Conservation (phyloP, 2,888 invertebrate genomes). For the Nymphalis urticae region DNA sequence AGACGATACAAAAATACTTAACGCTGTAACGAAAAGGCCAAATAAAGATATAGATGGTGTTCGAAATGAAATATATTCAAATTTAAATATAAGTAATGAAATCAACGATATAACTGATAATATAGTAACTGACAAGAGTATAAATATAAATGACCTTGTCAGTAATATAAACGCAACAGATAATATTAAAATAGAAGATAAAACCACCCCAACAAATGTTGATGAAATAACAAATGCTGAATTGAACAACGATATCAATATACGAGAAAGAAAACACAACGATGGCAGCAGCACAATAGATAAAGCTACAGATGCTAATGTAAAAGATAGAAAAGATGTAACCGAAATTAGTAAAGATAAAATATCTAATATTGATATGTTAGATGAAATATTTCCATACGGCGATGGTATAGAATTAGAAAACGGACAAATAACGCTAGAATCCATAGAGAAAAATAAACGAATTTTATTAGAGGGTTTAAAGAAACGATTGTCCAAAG, state of each 20-base stretch:
- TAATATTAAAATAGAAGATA: too few relatives aligned
- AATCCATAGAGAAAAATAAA: constrained; percentile 69
- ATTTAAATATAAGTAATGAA: too few relatives aligned
- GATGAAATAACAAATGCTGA: too few relatives aligned
- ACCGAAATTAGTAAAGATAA: constrained; percentile 30
- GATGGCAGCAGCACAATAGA: constrained; percentile 11
- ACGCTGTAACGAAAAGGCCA: too few relatives aligned
- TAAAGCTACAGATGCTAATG: neutral
- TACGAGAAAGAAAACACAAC: constrained; percentile 3
- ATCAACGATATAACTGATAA: too few relatives aligned
- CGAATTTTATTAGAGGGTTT: constrained; percentile 54
- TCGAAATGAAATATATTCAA: too few relatives aligned
- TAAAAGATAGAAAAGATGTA: neutral
- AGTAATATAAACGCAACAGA: too few relatives aligned
- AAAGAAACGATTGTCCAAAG: constrained; percentile 49
- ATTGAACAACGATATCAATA: neutral
- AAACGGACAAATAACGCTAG: constrained; percentile 59
- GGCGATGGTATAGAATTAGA: constrained; percentile 46
- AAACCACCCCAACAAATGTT: too few relatives aligned
- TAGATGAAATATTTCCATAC: constrained; percentile 62
- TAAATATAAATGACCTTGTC: too few relatives aligned
- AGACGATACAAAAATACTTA: too few relatives aligned
- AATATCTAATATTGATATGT: constrained; percentile 6
- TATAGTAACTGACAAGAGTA: too few relatives aligned
- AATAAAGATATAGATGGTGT: too few relatives aligned